Evolutionary conservation across 2,113 vertebrate species (phyloP), one percentile per base, ranked within the genome.

Genomic region (Hiodon alosoides): DNA sequence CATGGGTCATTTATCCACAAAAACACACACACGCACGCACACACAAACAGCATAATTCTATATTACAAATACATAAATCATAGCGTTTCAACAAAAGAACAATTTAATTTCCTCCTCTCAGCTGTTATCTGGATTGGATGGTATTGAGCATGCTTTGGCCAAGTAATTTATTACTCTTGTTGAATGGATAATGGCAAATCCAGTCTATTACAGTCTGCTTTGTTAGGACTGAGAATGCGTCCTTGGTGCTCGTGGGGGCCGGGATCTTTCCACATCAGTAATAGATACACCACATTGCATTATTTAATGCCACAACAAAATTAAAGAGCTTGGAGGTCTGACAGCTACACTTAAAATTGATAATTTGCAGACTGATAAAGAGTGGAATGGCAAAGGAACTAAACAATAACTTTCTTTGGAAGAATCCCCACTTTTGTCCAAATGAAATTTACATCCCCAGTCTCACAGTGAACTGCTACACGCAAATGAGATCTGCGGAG

Each of bases 11-110:
- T 55, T 55, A 54, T n/a, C 48, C 77, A 71, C 60, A 66, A 31
- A 55, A 57, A 72, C 61, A 72, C 57, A 46, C 65, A 51, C 69
- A 62, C 62, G 47, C 47, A 74, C 48, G 59, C 60, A 77, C 85
- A 85, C 71, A 73, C 83, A 85, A 85, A 83, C 81, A 73, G 48
- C 88, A 83, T 90, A 90, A 88, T 83, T 90, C 90, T 93, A 90
- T 91, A 93, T 95, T 95, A 93, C 91, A 92, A 92, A 94, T 95
- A 94, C 94, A 98, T 98, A 98, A 98, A 98, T 98, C 95, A 98
- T 96, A 95, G 95, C 94, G 94, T 95, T 96, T 95, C 92, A 95
- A 95, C 92, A 96, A 95, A 95, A 96, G 94, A 93, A 95, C 93
- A 96, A 96, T 96, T 96, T 93, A 90, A 95, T 96, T 98, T 96